Evolutionary conservation across 2,797 vertebrate genomes (phyloP).

Genomic region (Hemibagrus guttatus): DNA sequence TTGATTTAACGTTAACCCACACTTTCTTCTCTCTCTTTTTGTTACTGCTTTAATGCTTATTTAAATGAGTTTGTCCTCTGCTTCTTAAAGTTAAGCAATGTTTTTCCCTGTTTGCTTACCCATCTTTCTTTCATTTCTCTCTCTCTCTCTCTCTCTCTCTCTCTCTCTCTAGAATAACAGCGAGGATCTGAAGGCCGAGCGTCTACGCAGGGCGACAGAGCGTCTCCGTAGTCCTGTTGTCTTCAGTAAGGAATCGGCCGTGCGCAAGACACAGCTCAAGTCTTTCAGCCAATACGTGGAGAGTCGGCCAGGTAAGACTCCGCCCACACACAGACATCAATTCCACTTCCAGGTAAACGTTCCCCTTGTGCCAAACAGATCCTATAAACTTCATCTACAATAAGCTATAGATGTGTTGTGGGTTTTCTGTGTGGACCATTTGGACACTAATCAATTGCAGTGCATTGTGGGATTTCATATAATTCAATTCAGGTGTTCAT

Average conservation of each 20-base stretch:
- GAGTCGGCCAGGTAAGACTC: constrained; percentile 86
- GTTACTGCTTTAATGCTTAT: constrained; percentile 13
- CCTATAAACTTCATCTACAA: too few species aligned
- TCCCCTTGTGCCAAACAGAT: neutral
- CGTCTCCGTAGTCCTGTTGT: constrained; percentile 89
- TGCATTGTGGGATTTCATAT: neutral
- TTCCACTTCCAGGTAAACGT: neutral
- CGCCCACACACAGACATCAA: neutral
- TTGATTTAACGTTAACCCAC: constrained; percentile 47
- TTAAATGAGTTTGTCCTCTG: constrained; percentile 46
- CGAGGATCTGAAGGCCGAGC: constrained; percentile 88
- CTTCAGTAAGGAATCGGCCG: constrained; percentile 91
- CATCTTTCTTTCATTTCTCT: constrained; percentile 10
- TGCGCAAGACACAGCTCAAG: constrained; percentile 97
- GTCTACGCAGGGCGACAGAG: constrained; percentile 86
- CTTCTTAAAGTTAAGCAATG: constrained; percentile 41
- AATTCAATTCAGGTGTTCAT: neutral
- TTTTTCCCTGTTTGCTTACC: constrained; percentile 1
- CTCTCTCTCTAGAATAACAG: constrained; percentile 79
- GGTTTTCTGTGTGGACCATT: too few species aligned
- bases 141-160: neutral
- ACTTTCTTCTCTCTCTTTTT: constrained; percentile 3
- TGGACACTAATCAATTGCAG: neutral
- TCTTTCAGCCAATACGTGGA: constrained; percentile 98
- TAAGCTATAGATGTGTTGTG: neutral